phyloP scores from a whole-genome alignment of 2,888 invertebrate genomes.

The Caenorhabditis sinica region DNA sequence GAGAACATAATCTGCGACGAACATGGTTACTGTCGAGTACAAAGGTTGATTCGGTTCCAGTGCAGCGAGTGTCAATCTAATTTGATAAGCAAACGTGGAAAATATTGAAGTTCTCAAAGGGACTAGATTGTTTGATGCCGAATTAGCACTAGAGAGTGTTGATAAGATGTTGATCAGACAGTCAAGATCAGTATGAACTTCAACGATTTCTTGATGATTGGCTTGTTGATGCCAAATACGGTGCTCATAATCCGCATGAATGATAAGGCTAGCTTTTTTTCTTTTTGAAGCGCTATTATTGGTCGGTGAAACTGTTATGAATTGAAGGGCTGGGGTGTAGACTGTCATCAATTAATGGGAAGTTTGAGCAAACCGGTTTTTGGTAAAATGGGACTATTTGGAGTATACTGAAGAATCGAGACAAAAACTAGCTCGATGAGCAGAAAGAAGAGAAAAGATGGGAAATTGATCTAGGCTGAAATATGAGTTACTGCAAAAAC shows the following conservation, averaged over 20 bases:
- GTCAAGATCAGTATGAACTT: not conserved
- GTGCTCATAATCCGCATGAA: not conserved
- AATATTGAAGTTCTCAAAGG: slow-evolving; percentile 9
- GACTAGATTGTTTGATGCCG: slow-evolving; percentile 6
- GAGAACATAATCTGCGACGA: not conserved
- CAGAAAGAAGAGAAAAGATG: too few species aligned
- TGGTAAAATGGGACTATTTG: too few species aligned
- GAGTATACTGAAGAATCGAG: too few species aligned
- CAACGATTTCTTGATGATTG: not conserved
- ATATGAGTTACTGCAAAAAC: too few species aligned
- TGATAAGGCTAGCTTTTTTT: not conserved
- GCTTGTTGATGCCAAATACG: not conserved
- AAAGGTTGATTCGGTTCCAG: slow-evolving; percentile 21
- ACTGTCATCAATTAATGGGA: too few species aligned
- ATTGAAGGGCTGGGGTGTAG: too few species aligned
- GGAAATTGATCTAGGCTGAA: too few species aligned
- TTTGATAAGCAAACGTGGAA: slow-evolving; percentile 20
- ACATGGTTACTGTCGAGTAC: slow-evolving; percentile 13
- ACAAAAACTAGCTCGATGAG: too few species aligned
- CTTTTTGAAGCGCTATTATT: too few species aligned
- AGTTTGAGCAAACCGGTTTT: too few species aligned
- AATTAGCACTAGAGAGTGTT: slow-evolving; percentile 1
- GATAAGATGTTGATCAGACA: slow-evolving; percentile 3
- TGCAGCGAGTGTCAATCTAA: slow-evolving; percentile 1
- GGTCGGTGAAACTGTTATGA: too few species aligned